Evolutionary conservation across 2,797 vertebrate species (phyloP).

Genomic region (Chromis chromis): DNA sequence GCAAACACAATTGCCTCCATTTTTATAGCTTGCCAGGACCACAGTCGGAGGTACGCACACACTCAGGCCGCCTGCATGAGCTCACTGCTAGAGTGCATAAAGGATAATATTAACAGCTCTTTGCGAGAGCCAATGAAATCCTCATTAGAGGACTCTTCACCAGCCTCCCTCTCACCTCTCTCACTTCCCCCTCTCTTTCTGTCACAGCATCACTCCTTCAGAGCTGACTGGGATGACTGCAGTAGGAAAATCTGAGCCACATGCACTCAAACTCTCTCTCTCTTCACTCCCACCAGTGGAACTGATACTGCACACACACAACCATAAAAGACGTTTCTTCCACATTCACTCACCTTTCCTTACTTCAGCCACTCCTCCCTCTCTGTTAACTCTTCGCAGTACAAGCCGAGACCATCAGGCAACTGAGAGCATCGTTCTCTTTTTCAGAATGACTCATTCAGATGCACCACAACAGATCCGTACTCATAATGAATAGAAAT

Average conservation of each 20-base stretch:
- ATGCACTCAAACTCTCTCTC: conserved; percentile 11
- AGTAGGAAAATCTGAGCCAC: conserved; percentile 37
- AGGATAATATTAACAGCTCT: background rate
- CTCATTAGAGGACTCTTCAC: conserved; percentile 2
- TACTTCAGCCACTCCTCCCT: conserved; percentile 7
- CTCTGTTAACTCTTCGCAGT: conserved; percentile 33
- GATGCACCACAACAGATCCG: background rate
- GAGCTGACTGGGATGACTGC: background rate
- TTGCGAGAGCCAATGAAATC: background rate
- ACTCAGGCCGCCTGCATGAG: background rate
- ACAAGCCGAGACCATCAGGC: conserved; percentile 24
- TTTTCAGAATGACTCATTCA: conserved; percentile 3
- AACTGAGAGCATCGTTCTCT: background rate
- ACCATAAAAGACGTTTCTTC: conserved; percentile 71
- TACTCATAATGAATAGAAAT: too few species aligned
- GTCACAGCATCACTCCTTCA: background rate
- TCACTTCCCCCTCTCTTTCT: background rate
- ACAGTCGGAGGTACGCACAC: background rate
- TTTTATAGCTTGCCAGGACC: conserved; percentile 52
- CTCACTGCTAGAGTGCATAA: background rate
- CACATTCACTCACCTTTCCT: conserved; percentile 53
- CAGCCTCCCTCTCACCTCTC: background rate
- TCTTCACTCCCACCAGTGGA: conserved; percentile 47
- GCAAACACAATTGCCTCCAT: conserved; percentile 52
- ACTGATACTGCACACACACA: conserved; percentile 55